These are phyloP conservation scores for Nothocercus nigrocapillus DNA, from an alignment of 2,113 vertebrate species.

Conservation along the genomic window DNA sequence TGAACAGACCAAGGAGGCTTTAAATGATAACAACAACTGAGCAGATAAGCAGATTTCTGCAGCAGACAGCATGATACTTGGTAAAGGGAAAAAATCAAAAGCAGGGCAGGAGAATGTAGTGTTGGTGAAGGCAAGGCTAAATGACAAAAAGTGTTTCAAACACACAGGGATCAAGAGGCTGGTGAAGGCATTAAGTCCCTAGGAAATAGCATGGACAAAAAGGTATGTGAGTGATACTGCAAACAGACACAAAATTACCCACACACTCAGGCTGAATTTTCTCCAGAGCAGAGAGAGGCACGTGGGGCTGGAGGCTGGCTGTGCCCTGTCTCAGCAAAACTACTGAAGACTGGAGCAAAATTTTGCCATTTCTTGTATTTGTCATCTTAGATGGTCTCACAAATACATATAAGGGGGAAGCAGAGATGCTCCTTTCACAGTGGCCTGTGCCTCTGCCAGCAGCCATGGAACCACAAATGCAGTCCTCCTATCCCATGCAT, in stretches of 20 bases:
- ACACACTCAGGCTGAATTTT: accelerated
- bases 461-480: background rate
- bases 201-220: background rate
- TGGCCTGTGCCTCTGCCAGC: too few relatives aligned
- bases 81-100: background rate
- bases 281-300: background rate
- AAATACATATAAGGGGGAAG: background rate
- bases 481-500: background rate
- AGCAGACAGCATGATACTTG: background rate
- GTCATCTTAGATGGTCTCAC: background rate
- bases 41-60: background rate
- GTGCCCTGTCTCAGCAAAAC: background rate
- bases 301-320: background rate
- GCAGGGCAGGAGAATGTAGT: background rate
- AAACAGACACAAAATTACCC: background rate
- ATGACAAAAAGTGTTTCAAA: background rate
- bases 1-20: background rate
- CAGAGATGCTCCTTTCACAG: background rate
- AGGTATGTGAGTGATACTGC: background rate
- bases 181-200: background rate
- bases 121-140: background rate
- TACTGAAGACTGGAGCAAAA: background rate
- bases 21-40: background rate
- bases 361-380: background rate
- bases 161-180: background rate